Conservation (phyloP, 2,888 invertebrate species). For the Sminthurides aquaticus region DNA sequence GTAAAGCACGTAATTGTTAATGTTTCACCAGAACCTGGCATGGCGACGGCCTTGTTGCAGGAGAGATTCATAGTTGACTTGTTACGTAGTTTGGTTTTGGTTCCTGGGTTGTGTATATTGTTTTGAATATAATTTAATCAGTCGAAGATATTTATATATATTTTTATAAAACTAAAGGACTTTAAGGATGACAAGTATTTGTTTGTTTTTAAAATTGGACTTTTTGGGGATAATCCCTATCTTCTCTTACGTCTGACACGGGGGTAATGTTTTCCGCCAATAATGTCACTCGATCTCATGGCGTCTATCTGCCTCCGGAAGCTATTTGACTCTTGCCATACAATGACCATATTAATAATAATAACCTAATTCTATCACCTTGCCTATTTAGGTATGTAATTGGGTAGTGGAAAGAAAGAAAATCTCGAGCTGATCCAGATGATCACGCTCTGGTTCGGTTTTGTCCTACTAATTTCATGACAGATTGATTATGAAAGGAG, state of each 20-base stretch:
- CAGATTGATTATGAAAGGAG: too few species aligned
- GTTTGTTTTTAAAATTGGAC: too few species aligned
- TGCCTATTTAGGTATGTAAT: too few species aligned
- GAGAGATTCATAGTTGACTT: slow-evolving; percentile 23
- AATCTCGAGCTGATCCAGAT: too few species aligned
- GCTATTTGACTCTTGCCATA: background rate
- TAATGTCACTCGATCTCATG: background rate
- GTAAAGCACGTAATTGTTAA: slow-evolving; percentile 40
- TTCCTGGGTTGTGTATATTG: background rate
- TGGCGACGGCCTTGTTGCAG: slow-evolving; percentile 7
- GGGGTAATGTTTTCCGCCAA: slow-evolving; percentile 15
- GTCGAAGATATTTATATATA: slow-evolving; percentile 1
- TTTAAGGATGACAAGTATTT: too few species aligned
- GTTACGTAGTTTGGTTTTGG: background rate
- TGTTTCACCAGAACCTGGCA: slow-evolving; percentile 26
- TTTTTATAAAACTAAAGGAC: too few species aligned
- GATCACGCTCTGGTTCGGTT: too few species aligned
- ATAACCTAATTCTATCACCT: background rate
- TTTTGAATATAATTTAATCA: background rate
- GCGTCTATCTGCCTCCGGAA: background rate
- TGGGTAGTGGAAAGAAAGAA: too few species aligned
- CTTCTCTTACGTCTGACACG: slow-evolving; percentile 13
- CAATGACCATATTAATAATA: background rate
- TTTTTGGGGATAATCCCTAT: background rate
- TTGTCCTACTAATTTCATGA: too few species aligned